phyloP scores from a whole-genome alignment of 1,140 invertebrate genomes.

The Drosophila repleta region DNA sequence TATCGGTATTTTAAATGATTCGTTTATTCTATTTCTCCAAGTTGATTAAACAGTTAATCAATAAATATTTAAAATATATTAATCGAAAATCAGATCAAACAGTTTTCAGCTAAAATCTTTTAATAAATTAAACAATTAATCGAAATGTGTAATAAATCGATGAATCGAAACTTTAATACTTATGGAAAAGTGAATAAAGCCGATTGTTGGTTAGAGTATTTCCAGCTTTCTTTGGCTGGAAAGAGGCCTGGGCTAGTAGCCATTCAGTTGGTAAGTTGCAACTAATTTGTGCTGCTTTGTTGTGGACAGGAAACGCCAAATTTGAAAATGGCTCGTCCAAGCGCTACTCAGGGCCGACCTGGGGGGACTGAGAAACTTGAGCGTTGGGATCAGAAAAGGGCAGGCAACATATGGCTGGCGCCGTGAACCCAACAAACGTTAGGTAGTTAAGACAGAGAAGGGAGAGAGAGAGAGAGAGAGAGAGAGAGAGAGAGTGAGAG shows the following conservation, averaged over 20 bases:
- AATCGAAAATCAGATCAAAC: no score
- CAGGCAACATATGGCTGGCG: slow-evolving; percentile 1
- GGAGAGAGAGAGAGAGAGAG: not conserved
- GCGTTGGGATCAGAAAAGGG: not conserved
- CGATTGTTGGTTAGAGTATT: not conserved
- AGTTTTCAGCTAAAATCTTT: no score
- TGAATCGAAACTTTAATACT: no score
- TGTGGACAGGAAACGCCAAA: slow-evolving; percentile 47
- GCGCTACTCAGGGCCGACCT: not conserved
- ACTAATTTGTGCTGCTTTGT: slow-evolving; percentile 38
- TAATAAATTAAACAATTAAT: no score
- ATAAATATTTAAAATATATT: no score
- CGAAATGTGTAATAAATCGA: no score
- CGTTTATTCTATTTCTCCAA: no score
- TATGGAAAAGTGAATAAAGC: not conserved
- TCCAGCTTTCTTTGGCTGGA: no score
- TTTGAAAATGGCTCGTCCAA: slow-evolving; percentile 55
- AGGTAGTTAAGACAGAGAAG: not conserved
- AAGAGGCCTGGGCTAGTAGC: not conserved
- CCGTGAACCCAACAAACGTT: slow-evolving; percentile 8
- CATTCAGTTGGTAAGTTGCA: slow-evolving; percentile 12
- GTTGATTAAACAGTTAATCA: no score
- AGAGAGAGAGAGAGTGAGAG: not conserved
- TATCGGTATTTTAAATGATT: no score
- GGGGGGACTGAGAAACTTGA: slow-evolving; percentile 11